Base-by-base conservation (phyloP, 1,140 invertebrate genomes). In the Brachionus rotundiformis region DNA sequence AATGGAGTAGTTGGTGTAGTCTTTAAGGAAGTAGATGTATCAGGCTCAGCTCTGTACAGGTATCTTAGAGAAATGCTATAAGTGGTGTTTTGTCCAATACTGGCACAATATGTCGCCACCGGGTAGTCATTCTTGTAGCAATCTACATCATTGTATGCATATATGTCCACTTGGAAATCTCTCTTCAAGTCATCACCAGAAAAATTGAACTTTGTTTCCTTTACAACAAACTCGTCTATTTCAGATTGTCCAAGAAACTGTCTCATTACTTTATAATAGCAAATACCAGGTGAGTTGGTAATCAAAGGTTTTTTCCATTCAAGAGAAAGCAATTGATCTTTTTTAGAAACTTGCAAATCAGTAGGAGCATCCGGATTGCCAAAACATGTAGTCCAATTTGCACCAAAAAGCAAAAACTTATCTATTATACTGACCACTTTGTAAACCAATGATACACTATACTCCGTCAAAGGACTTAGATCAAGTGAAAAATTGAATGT, bases 241-340 rank as follows among this genome's bases (percentile, higher is more conserved):
- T 63, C 11, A 63, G 59, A 11, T 11, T 63, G 23, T 5, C 29
- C 59, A 2, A 63, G 23, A 63, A 63, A 63, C 27, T 63, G 59
- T 63, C 59, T 63, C 23, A 25, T 63, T 25, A 63, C 29, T 63
- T 63, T 63, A n/a, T 63, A 63, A 63, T 63, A 63, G 27, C 59
- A 63, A 25, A 63, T 63, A 11, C 29, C 59, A 31, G 59, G 59
- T n/a, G 59, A 63, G n/a, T 63, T 11, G 6, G 59, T 63, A 25
- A 25, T 63, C 8, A 27, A 8, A 27, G 59, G 59, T 11, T 63
- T 63, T 63, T 63, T 63, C 59, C 59, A 63, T 29, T 63, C 29
- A 11, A 63, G 19, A 63, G 59, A 63, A 63, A 63, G 59, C 19
- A 63, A 29, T 63, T 63, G 8, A 63, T 63, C 59, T 3, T 63